A percentile compares a stretch with the other conserved stretches of the same genome.
phyloP scores from a whole-genome alignment of 1,140 invertebrate genomes.

The Cherax destructor region DNA sequence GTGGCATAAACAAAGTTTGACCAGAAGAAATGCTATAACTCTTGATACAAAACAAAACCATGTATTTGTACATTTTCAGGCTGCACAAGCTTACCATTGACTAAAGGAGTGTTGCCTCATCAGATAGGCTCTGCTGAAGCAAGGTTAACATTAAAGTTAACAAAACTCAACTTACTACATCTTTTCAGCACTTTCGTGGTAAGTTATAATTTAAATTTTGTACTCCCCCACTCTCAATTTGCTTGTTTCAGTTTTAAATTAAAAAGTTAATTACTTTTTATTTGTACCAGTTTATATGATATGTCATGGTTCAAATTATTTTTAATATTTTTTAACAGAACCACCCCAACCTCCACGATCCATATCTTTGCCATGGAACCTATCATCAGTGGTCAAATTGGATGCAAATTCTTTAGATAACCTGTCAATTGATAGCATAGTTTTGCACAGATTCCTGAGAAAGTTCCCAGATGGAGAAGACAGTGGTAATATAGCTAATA shows the following conservation, averaged over 20 bases:
- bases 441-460: constrained; percentile 50
- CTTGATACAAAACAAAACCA: no score
- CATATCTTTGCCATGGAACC: constrained; percentile 39
- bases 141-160: neutral
- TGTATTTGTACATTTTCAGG: neutral
- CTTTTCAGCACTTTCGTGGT: constrained; percentile 13
- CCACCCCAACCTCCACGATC: constrained; percentile 56
- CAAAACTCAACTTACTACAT: neutral
- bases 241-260: neutral
- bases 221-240: neutral
- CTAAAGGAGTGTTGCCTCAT: constrained; percentile 11
- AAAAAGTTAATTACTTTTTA: neutral
- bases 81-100: constrained; percentile 36
- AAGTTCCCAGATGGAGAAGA: constrained; percentile 63
- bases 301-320: neutral
- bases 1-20: no score
- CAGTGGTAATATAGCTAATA: neutral
- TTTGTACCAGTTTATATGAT: no score
- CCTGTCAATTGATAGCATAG: constrained; percentile 54
- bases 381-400: neutral
- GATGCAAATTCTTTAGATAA: constrained; percentile 39
- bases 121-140: neutral
- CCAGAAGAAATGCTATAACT: no score
- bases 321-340: neutral
- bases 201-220: neutral